Evolutionary conservation across 2,113 vertebrate species (phyloP).

Genomic region (Pollimyrus isidori): DNA sequence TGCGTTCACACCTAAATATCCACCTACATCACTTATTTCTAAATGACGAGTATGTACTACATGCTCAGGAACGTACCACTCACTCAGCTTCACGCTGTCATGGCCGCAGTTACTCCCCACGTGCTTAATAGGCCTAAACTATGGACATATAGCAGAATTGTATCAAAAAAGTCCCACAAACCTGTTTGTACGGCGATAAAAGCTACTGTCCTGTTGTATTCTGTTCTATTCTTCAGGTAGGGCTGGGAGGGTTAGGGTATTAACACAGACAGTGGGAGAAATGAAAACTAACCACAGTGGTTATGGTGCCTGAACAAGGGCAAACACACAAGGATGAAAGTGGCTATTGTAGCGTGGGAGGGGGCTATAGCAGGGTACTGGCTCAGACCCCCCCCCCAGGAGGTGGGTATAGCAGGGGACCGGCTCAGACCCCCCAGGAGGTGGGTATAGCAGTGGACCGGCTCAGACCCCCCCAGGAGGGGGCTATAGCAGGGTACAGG

Average conservation of each 20-base stretch:
- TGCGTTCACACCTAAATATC: background rate
- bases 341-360: background rate
- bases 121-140: background rate
- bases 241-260: background rate
- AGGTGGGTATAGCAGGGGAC: background rate
- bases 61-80: background rate
- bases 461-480: too few species aligned
- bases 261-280: background rate
- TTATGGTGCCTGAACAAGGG: background rate
- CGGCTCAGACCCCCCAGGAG: too few species aligned
- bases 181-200: background rate
- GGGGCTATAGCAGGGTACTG: background rate
- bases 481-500: too few species aligned
- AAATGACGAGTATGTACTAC: background rate
- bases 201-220: background rate
- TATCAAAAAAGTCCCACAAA: background rate
- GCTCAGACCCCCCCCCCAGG: background rate
- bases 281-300: background rate
- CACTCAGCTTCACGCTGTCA: background rate
- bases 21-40: background rate
- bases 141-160: background rate
- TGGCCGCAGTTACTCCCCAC: background rate
- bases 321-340: background rate
- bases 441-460: too few species aligned
- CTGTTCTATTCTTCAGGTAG: background rate